Evolutionary conservation across 1,140 invertebrate species (phyloP), one percentile per base, ranked within the genome.

Genomic region (Conus betulinus): DNA sequence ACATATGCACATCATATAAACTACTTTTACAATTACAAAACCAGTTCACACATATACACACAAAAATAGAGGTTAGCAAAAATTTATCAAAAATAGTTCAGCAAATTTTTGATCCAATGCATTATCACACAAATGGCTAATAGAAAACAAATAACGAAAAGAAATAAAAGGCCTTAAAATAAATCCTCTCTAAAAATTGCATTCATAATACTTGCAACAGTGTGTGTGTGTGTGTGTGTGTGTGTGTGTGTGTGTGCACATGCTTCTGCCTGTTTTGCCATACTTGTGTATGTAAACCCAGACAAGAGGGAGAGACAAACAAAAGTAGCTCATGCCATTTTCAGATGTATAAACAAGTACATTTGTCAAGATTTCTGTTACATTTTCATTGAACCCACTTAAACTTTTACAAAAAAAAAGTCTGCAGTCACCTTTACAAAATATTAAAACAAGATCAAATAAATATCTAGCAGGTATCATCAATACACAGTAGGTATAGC

Each of bases 41-140:
- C 60, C 10, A 13, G 60, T 63, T 20, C 23, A 71, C 20, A 71
- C 67, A 71, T 4, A n/a, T n/a, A 71, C 7, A 71, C 67, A 20
- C 67, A 20, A 20, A 20, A 71, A n/a, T 20, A 71, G 13, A 71
- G 67, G 67, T 71, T 23, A 60, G 57, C 15, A 11, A 60, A 60
- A 60, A 60, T 15, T n/a, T 71, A 6, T n/a, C 15, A 71, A 71
- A 71, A 71, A 23, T 23, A 71, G 20, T 20, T 23, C 67, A 23
- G 67, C 67, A 71, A 71, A 71, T 71, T 71, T 39, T 71, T 71
- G 67, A 71, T 71, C 67, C 67, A 71, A 20, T 71, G 67, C 67
- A 71, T 71, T 71, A 71, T 71, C 67, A 71, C 67, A 71, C 67
- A 71, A 71, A 71, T 7, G 67, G 67, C 67, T 71, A 20, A 0